Evolutionary conservation across 2,888 invertebrate species (phyloP).

Genomic region (Caenorhabditis sp.): DNA sequence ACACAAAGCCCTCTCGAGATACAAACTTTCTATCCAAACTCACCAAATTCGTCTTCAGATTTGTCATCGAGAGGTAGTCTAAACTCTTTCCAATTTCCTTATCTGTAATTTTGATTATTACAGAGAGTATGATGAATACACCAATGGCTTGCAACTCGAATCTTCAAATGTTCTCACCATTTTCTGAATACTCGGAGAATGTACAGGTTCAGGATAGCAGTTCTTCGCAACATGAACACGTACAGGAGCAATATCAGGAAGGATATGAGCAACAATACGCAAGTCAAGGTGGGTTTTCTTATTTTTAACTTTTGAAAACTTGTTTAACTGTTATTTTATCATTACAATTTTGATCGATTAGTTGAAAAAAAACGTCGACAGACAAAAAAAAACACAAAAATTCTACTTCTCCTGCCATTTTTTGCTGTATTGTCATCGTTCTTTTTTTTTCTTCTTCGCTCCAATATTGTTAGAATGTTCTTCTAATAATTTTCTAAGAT

Average conservation of each 20-base stretch:
- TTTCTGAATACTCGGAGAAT: not conserved
- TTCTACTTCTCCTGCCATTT: not conserved
- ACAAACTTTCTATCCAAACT: not conserved
- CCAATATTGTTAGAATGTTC: not conserved
- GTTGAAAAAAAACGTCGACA: not conserved
- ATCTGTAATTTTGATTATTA: not conserved
- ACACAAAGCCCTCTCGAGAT: not conserved
- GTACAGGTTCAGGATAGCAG: not conserved
- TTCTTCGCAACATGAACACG: not conserved
- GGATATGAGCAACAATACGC: not conserved
- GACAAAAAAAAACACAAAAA: not conserved
- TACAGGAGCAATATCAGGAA: not conserved
- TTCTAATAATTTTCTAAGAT: not conserved
- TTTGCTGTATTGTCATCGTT: not conserved
- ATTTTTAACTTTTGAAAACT: not conserved
- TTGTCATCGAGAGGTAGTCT: not conserved
- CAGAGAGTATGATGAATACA: slow-evolving; percentile 33
- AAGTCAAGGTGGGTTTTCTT: not conserved
- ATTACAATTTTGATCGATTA: slow-evolving; percentile 1
- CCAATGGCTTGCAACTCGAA: slow-evolving; percentile 13
- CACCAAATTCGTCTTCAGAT: not conserved
- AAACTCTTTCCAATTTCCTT: not conserved
- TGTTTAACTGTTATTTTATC: not conserved
- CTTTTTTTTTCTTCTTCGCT: not conserved
- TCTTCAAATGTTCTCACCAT: not conserved